Evolutionary conservation across 2,888 invertebrate genomes (phyloP).

Genomic region (Panopea generosa): DNA sequence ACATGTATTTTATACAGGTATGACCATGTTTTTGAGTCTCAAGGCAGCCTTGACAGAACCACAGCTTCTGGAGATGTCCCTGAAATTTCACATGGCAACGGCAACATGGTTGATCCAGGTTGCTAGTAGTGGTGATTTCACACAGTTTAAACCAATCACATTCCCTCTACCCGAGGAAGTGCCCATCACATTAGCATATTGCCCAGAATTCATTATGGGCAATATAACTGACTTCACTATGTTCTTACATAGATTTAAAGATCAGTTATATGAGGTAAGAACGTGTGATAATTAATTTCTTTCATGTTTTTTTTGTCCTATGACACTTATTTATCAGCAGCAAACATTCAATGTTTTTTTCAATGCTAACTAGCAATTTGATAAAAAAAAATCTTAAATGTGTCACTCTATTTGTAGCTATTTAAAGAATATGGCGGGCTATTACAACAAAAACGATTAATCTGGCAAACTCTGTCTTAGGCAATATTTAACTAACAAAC

Average conservation of each 20-base stretch:
- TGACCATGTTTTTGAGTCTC: conserved; percentile 81
- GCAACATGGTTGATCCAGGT: conserved; percentile 94
- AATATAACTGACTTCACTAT: conserved; percentile 93
- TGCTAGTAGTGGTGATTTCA: conserved; percentile 86
- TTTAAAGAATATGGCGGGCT: no score
- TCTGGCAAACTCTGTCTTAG: no score
- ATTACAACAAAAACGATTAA: no score
- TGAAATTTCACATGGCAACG: conserved; percentile 92
- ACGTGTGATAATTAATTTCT: no score
- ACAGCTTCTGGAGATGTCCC: conserved; percentile 89
- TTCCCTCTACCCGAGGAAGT: conserved; percentile 81
- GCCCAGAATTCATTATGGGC: conserved; percentile 96
- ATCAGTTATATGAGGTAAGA: conserved; percentile 81
- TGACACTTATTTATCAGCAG: no score
- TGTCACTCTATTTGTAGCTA: no score
- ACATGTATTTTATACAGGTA: no score
- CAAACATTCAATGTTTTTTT: no score
- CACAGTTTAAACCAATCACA: conserved; percentile 73
- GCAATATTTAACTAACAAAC: no score
- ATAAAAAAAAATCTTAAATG: no score
- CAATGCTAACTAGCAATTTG: no score
- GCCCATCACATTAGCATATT: conserved; percentile 86
- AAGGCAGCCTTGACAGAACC: conserved; percentile 91
- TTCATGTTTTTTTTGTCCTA: no score
- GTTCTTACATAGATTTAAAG: conserved; percentile 86